A percentile compares a stretch with the other conserved stretches of the same genome.
Evolutionary conservation across 2,113 vertebrate genomes (phyloP).

Genomic region (Oriolus oriolus): DNA sequence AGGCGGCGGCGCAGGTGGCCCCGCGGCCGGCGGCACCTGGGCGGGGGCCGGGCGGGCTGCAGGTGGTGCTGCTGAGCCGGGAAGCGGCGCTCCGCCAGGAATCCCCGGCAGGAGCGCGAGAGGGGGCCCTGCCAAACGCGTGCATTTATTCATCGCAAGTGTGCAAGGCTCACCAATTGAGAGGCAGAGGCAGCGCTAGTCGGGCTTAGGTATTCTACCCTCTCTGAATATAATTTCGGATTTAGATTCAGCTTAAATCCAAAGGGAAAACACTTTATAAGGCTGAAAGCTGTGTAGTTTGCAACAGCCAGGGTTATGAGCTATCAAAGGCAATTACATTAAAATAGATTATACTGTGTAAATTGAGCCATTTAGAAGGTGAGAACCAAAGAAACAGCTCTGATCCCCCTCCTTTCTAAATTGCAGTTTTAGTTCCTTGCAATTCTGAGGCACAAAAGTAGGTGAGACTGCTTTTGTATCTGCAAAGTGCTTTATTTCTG

Average conservation of each 20-base stretch:
- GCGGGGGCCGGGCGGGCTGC: slow-evolving; percentile 49
- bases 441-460: slow-evolving; percentile 76
- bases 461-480: slow-evolving; percentile 79
- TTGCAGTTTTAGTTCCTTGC: slow-evolving; percentile 77
- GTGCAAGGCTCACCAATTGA: slow-evolving; percentile 82
- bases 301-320: slow-evolving; percentile 74
- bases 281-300: slow-evolving; percentile 72
- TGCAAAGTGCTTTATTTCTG: slow-evolving; percentile 77
- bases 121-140: slow-evolving; percentile 84
- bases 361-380: slow-evolving; percentile 82
- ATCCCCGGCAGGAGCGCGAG: slow-evolving; percentile 44
- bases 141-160: slow-evolving; percentile 86
- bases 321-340: slow-evolving; percentile 80
- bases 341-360: slow-evolving; percentile 79
- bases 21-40: background rate
- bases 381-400: slow-evolving; percentile 76
- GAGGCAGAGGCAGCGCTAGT: slow-evolving; percentile 78
- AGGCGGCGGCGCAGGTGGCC: background rate
- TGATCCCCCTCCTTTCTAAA: slow-evolving; percentile 66
- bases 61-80: slow-evolving; percentile 77
- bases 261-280: slow-evolving; percentile 75
- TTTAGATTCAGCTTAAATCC: slow-evolving; percentile 81
- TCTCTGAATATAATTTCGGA: slow-evolving; percentile 83
- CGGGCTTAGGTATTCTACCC: slow-evolving; percentile 43
- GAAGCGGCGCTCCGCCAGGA: slow-evolving; percentile 58